Percentiles rank a stretch among this genome's conserved stretches.
Conservation (phyloP, 2,113 vertebrate species). For the Hystrix cristata region DNA sequence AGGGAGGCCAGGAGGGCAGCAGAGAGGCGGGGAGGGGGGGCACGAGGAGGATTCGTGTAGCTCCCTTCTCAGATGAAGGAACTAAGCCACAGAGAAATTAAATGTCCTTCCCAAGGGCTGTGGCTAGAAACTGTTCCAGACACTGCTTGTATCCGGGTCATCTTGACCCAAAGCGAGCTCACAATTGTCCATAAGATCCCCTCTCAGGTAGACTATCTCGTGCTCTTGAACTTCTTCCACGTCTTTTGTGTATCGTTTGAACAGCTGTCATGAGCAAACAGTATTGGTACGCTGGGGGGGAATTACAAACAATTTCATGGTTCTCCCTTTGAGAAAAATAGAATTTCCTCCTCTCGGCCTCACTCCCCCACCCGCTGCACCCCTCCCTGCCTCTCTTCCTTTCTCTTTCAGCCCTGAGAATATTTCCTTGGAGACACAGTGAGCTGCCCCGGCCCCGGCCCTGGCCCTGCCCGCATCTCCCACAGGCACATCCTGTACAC, state of each 20-base stretch:
- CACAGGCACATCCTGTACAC: background rate
- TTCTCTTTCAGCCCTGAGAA: background rate
- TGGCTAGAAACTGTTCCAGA: background rate
- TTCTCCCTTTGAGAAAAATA: background rate
- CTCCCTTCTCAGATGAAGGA: background rate
- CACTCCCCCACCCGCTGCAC: background rate
- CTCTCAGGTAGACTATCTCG: fast-evolving
- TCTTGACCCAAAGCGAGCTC: background rate
- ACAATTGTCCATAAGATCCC: too few species aligned
- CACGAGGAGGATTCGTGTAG: fast-evolving
- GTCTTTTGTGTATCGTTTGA: background rate
- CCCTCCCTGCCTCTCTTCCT: background rate
- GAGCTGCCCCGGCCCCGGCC: background rate
- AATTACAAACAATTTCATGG: background rate
- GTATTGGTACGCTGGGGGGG: background rate
- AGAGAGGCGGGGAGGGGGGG: background rate
- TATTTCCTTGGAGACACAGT: background rate
- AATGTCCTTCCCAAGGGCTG: too few species aligned
- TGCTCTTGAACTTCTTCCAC: background rate
- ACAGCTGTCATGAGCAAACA: background rate
- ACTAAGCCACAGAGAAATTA: background rate
- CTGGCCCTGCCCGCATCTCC: background rate
- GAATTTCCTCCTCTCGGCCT: background rate
- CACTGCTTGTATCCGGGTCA: fast-evolving
- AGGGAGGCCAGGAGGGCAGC: too few species aligned